Percentiles rank a stretch among this genome's conserved stretches.
These are phyloP conservation scores for Helicoverpa armigera DNA, from an alignment of 1,140 invertebrate genomes.

Conservation along the genomic window DNA sequence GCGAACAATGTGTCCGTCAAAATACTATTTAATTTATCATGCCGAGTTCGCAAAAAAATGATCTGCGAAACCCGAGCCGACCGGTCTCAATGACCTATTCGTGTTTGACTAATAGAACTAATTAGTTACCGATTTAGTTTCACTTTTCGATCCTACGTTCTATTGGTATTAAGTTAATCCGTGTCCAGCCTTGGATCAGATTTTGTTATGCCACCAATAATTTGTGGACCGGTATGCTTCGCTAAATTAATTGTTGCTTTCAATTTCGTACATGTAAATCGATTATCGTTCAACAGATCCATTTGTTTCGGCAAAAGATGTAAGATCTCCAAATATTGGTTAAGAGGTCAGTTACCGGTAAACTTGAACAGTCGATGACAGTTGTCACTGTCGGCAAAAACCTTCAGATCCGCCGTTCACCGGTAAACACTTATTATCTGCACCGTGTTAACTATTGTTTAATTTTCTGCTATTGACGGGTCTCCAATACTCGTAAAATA, in stretches of 20 bases:
- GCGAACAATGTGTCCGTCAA: constrained; percentile 73
- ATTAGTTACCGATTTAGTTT: constrained; percentile 76
- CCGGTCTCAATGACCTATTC: constrained; percentile 71
- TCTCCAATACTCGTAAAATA: constrained; percentile 13
- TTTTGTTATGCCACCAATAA: constrained; percentile 50
- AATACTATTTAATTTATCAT: constrained; percentile 79
- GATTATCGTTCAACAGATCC: constrained; percentile 39
- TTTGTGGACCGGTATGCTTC: constrained; percentile 11
- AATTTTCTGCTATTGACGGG: constrained; percentile 18
- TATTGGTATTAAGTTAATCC: constrained; percentile 62
- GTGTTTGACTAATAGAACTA: constrained; percentile 70
- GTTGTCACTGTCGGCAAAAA: constrained; percentile 55
- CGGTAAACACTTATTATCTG: constrained; percentile 9
- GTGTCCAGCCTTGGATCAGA: constrained; percentile 65
- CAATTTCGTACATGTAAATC: constrained; percentile 29
- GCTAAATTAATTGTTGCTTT: constrained; percentile 25
- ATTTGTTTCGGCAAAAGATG: constrained; percentile 68
- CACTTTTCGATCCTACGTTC: constrained; percentile 69
- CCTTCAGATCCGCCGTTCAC: neutral
- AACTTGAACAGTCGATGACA: constrained; percentile 66
- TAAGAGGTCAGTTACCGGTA: constrained; percentile 81
- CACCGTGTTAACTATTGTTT: constrained; percentile 10
- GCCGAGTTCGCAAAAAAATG: constrained; percentile 72
- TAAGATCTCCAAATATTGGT: constrained; percentile 79
- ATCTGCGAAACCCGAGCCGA: constrained; percentile 68